These are phyloP conservation scores for Poecilia latipinna DNA, from an alignment of 2,113 vertebrate genomes.

Conservation along the genomic window DNA sequence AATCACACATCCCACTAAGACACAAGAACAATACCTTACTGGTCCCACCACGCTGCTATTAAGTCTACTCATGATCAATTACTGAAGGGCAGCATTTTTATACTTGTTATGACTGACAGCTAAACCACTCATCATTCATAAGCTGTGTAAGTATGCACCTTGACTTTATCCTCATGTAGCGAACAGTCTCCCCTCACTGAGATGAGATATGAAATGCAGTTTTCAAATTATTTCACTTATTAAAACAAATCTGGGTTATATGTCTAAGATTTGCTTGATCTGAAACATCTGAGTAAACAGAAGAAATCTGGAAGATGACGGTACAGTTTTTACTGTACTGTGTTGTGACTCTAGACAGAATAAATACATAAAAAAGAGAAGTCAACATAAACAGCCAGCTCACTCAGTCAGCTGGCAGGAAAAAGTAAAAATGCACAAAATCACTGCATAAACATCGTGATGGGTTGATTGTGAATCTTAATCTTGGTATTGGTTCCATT, in stretches of 20 bases:
- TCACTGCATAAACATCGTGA: too few relatives aligned
- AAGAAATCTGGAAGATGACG: not conserved
- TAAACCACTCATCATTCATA: not conserved
- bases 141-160: slow-evolving; percentile 4
- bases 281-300: not conserved
- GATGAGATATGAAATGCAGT: not conserved
- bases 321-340: too few relatives aligned
- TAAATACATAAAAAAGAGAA: slow-evolving; percentile 13
- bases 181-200: not conserved
- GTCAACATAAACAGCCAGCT: slow-evolving; percentile 15
- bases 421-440: not conserved
- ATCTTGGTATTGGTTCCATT: too few relatives aligned
- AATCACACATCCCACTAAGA: slow-evolving; percentile 40
- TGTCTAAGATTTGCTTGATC: not conserved
- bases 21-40: slow-evolving; percentile 18
- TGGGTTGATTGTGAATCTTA: too few relatives aligned
- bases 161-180: not conserved
- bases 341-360: not conserved
- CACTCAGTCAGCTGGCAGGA: slow-evolving; percentile 29
- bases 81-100: slow-evolving; percentile 7
- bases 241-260: not conserved
- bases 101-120: not conserved
- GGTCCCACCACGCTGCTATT: slow-evolving; percentile 25
- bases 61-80: slow-evolving; percentile 22
- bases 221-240: not conserved